Conservation (phyloP, 2,888 invertebrate genomes). For the Euclidia mi region DNA sequence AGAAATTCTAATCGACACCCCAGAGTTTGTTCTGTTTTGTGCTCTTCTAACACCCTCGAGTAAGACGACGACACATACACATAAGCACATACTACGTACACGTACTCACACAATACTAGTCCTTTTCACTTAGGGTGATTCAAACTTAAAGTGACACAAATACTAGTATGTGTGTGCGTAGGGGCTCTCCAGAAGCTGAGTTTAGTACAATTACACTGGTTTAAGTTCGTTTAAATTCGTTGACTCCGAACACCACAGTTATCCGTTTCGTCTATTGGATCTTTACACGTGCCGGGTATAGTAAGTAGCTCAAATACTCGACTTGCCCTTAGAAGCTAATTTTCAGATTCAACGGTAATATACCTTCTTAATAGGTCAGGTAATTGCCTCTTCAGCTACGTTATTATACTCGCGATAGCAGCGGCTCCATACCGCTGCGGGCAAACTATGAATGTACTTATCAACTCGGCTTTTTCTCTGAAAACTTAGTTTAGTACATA, state of each 20-base stretch:
- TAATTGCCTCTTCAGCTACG: conserved; percentile 17
- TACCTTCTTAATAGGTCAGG: conserved; percentile 11
- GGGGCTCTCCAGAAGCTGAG: background rate
- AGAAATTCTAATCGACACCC: conserved; percentile 20
- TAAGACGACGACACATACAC: conserved; percentile 1
- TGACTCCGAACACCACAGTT: conserved; percentile 17
- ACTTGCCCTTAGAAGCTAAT: conserved; percentile 4
- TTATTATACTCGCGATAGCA: conserved; percentile 18
- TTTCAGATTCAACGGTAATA: conserved; percentile 9
- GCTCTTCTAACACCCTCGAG: conserved; percentile 1
- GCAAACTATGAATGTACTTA: conserved; percentile 7
- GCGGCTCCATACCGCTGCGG: background rate
- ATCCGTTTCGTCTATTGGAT: conserved; percentile 26
- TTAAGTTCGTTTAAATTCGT: conserved; percentile 26
- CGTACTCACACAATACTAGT: conserved; percentile 24
- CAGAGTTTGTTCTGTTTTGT: conserved; percentile 1
- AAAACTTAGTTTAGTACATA: background rate
- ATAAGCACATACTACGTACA: background rate
- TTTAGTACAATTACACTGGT: conserved; percentile 24
- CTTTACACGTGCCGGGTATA: conserved; percentile 29
- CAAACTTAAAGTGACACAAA: conserved; percentile 30
- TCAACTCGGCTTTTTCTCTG: background rate
- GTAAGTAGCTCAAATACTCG: conserved; percentile 8
- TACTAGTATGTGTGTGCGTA: conserved; percentile 1
- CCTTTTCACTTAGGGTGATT: conserved; percentile 32